phyloP scores from a whole-genome alignment of 2,888 invertebrate species.

The Troides oblongomaculatus region DNA sequence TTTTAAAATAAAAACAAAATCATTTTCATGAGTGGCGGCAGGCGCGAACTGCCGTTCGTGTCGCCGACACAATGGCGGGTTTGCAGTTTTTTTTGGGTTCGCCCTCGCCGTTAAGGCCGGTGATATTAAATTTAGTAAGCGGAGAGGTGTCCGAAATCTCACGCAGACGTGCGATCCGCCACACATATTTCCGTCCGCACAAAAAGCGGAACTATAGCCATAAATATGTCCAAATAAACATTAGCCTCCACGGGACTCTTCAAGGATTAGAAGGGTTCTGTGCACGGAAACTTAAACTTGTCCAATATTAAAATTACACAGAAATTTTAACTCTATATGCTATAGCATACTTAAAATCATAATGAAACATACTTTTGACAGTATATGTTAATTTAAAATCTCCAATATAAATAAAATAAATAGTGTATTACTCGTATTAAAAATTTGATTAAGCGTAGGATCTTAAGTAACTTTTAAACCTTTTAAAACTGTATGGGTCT shows the following conservation, averaged over 20 bases:
- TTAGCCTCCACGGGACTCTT: conserved; percentile 69
- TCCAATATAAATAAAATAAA: too few relatives aligned
- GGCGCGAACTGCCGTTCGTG: conserved; percentile 78
- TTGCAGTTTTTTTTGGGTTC: conserved; percentile 71
- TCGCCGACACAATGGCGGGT: conserved; percentile 79
- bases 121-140: conserved; percentile 80
- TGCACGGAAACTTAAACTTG: conserved; percentile 34
- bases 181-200: conserved; percentile 80
- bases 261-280: conserved; percentile 63
- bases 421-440: too few relatives aligned
- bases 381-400: too few relatives aligned
- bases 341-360: too few relatives aligned
- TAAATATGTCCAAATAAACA: conserved; percentile 81
- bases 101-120: conserved; percentile 72
- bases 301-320: background rate
- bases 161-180: conserved; percentile 80
- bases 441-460: too few relatives aligned
- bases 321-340: background rate
- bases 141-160: conserved; percentile 81
- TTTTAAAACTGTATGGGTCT: too few relatives aligned
- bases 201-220: conserved; percentile 81
- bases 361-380: too few relatives aligned
- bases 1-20: conserved; percentile 79
- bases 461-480: too few relatives aligned
- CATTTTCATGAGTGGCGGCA: conserved; percentile 79